Base-by-base conservation (phyloP, 2,113 vertebrate genomes). In the Promerops cafer region DNA sequence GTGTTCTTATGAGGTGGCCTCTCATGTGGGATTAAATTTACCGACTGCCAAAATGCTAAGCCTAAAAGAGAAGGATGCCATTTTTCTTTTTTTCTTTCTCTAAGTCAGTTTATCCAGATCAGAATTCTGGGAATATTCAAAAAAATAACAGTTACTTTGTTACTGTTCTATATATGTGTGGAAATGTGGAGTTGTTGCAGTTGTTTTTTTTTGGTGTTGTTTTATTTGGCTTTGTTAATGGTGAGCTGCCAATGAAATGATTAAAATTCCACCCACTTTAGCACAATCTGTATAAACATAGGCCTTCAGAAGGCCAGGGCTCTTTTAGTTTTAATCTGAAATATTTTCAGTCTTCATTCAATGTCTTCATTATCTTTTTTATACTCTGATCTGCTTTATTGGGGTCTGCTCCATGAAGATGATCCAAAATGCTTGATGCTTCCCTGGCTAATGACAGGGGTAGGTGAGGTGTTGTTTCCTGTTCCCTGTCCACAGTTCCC, bases 221-320 rank as follows among this genome's bases (percentile, higher is more conserved):
- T 94, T 88, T 83, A 54, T 81, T 95, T 96, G 90, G 63, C 87
- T 93, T 94, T 80, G 63, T 77, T 74, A 80, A 65, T 85, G 63
- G 74, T 69, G 71, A 96, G 35, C 89, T 95, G 75, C 92, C 89
- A 96, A 66, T 88, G 79, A 88, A 96, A 83, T 52, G 2, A 88
- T 77, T 95, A 85, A 80, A 93, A 83, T 93, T 96, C 84, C 78
- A 83, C 21, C 50, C 79, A 57, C 70, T 90, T 86, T 78, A 90
- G 93, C 60, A 88, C 78, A 83, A 31, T 88, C 84, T 88, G 57
- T 71, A 13, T 90, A 93, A 96, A 95, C 83, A 77, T 18, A 44
- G 45, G 24, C 26, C 45, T 69, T 91, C 37, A 87, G 77, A 92
- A 71, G 26, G 37, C 69, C 35, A 44, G 18, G 11, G 39, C 50